phyloP scores from a whole-genome alignment of 2,888 invertebrate genomes.

The Heliconius erato region DNA sequence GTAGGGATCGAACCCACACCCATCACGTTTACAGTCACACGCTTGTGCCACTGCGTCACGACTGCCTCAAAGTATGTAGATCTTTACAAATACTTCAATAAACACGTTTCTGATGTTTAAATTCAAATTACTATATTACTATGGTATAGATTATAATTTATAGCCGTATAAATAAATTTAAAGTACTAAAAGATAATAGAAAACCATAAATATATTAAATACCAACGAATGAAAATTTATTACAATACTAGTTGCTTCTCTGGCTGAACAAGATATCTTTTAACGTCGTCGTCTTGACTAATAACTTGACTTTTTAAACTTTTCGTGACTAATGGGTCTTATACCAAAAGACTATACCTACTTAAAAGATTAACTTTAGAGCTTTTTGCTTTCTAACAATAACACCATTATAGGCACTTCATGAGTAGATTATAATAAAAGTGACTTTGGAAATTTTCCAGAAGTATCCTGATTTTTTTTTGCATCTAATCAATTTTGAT shows the following conservation, averaged over 20 bases:
- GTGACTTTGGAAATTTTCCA: constrained; percentile 19
- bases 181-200: neutral
- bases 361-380: constrained; percentile 48
- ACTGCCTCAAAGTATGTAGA: too few relatives aligned
- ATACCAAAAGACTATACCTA: constrained; percentile 36
- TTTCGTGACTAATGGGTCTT: constrained; percentile 43
- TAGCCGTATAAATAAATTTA: neutral
- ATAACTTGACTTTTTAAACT: constrained; percentile 47
- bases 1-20: too few relatives aligned
- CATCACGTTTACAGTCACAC: too few relatives aligned
- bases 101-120: too few relatives aligned
- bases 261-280: neutral
- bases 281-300: constrained; percentile 2
- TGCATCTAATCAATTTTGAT: neutral
- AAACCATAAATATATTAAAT: neutral
- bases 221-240: neutral
- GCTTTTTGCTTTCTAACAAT: constrained; percentile 41
- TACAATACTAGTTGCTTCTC: neutral
- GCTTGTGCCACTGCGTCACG: too few relatives aligned
- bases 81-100: too few relatives aligned
- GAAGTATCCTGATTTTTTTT: neutral
- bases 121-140: neutral
- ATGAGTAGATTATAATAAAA: constrained; percentile 24
- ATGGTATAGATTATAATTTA: neutral
- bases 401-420: constrained; percentile 30